Conservation (phyloP, 2,888 invertebrate species). For the Erebia palarica region DNA sequence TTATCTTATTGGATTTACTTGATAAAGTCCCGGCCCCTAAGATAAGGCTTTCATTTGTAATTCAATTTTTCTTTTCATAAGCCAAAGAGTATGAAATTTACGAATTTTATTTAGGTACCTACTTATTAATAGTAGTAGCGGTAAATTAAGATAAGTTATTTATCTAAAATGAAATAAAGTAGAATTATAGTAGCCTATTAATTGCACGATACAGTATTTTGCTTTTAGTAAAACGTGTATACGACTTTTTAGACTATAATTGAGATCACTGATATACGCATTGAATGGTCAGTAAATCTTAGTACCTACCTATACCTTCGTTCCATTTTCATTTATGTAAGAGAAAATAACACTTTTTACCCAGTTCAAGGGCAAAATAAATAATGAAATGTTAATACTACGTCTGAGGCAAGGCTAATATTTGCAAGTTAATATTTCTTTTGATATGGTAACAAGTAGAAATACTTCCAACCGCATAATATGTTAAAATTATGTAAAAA, state of each 20-base stretch:
- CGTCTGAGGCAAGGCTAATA: background rate
- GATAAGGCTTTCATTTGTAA: conserved; percentile 10
- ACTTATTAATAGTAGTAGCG: too few relatives aligned
- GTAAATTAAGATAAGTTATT: too few relatives aligned
- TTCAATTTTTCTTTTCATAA: conserved; percentile 10
- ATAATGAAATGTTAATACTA: conserved; percentile 1
- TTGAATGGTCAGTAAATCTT: too few relatives aligned
- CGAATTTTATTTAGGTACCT: too few relatives aligned
- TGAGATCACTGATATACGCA: too few relatives aligned
- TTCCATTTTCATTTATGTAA: background rate
- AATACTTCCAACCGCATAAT: background rate
- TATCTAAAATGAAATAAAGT: too few relatives aligned
- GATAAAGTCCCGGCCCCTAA: conserved; percentile 3
- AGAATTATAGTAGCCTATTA: too few relatives aligned
- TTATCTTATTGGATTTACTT: conserved; percentile 23
- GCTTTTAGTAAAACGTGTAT: too few relatives aligned
- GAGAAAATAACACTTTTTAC: background rate
- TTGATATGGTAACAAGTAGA: conserved; percentile 5
- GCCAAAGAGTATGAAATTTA: background rate
- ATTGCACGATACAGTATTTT: too few relatives aligned
- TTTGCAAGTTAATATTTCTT: conserved; percentile 18
- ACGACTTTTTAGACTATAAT: too few relatives aligned
- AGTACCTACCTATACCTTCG: too few relatives aligned
- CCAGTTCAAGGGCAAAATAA: background rate
- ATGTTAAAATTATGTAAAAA: too few relatives aligned